Evolutionary conservation across 2,113 vertebrate species (phyloP).

Genomic region (Dendrocopos noguchii): DNA sequence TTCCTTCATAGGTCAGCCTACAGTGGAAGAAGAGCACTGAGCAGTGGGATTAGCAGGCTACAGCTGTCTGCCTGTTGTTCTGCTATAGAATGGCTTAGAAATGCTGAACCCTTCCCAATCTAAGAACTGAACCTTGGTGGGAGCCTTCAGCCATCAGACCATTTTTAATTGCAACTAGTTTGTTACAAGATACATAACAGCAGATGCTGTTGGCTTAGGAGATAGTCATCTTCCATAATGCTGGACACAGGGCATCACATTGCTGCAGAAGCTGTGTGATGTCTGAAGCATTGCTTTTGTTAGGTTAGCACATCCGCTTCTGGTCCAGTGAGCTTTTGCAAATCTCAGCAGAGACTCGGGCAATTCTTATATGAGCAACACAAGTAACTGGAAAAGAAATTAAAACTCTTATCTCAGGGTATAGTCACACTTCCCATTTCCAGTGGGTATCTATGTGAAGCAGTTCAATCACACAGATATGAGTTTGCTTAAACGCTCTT

Average conservation of each 20-base stretch:
- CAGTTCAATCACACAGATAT: not conserved
- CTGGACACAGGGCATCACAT: not conserved
- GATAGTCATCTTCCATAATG: not conserved
- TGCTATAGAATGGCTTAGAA: not conserved
- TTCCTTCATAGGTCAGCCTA: not conserved
- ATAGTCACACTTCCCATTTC: not conserved
- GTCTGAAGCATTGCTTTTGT: not conserved
- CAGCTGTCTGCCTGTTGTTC: not conserved
- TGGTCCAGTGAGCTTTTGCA: not conserved
- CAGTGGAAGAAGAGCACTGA: not conserved
- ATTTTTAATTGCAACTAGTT: not conserved
- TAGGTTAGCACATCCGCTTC: not conserved
- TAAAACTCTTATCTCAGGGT: not conserved
- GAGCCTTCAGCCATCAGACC: not conserved
- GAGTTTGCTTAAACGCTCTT: not conserved
- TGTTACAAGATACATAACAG: not conserved
- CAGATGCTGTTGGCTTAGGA: not conserved
- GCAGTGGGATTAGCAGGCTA: not conserved
- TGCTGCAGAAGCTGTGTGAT: not conserved
- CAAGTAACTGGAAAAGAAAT: not conserved
- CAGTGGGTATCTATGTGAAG: not conserved
- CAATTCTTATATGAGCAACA: not conserved
- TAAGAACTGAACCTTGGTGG: not conserved
- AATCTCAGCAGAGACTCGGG: not conserved
- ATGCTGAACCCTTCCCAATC: not conserved